Evolutionary conservation across 2,888 invertebrate species (phyloP).

Genomic region (Hirtodrosophila alboralis): DNA sequence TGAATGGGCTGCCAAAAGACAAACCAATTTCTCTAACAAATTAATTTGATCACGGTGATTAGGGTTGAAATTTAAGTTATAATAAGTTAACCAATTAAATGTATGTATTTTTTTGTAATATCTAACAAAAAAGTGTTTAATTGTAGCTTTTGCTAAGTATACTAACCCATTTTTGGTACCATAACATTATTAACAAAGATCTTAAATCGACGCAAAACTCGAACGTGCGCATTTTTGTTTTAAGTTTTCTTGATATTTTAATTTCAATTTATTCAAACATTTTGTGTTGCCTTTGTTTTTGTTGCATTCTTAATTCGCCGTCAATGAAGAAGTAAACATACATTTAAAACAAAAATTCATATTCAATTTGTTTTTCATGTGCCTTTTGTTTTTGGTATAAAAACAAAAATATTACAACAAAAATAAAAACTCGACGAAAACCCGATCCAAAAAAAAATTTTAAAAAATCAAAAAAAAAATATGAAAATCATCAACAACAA

Average conservation of each 20-base stretch:
- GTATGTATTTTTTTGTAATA: conserved; percentile 1
- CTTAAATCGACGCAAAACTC: conserved; percentile 24
- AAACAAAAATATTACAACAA: conserved; percentile 46
- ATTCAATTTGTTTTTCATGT: conserved; percentile 64
- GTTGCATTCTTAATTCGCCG: conserved; percentile 46
- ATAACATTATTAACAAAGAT: conserved; percentile 26
- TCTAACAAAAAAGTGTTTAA: conserved; percentile 29
- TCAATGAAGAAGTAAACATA: conserved; percentile 30
- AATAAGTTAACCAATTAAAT: conserved; percentile 11
- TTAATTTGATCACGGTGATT: background rate
- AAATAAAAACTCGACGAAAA: conserved; percentile 37
- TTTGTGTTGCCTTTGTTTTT: conserved; percentile 33
- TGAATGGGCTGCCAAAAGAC: background rate
- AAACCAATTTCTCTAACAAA: background rate
- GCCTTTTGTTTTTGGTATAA: conserved; percentile 68
- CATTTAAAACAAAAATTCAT: conserved; percentile 53
- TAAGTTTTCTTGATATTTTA: conserved; percentile 12
- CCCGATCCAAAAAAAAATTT: conserved; percentile 20
- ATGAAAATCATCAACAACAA: conserved; percentile 36
- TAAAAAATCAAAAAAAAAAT: conserved; percentile 29
- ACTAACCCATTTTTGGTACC: conserved; percentile 45
- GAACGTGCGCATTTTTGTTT: conserved; percentile 17
- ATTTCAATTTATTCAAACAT: conserved; percentile 7
- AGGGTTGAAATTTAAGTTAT: conserved; percentile 26
- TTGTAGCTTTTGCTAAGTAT: conserved; percentile 38